These are phyloP conservation scores for Pandemis corylana DNA, from an alignment of 2,888 invertebrate genomes.

Conservation along the genomic window DNA sequence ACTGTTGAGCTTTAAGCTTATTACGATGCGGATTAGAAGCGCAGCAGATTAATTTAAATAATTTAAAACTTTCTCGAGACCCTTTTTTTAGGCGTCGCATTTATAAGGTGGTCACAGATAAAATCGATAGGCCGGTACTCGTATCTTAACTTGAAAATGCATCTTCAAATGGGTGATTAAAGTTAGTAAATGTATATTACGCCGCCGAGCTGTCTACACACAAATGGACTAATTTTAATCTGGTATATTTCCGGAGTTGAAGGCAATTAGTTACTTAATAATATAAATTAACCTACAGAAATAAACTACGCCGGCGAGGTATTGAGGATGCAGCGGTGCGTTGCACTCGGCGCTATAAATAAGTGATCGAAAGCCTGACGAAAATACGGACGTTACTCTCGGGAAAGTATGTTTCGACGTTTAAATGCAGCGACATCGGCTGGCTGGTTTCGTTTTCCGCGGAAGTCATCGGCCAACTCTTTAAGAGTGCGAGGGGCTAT, in stretches of 20 bases:
- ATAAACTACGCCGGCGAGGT: slow-evolving; percentile 36
- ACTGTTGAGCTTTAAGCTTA: not conserved
- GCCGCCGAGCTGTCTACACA: slow-evolving; percentile 33
- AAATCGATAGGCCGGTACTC: too few species aligned
- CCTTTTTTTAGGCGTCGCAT: not conserved
- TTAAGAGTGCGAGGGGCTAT: slow-evolving; percentile 9
- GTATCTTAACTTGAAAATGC: not conserved
- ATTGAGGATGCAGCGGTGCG: slow-evolving; percentile 52
- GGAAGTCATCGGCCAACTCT: slow-evolving; percentile 15
- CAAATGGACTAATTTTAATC: slow-evolving; percentile 12
- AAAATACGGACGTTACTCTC: slow-evolving; percentile 47
- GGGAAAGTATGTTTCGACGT: slow-evolving; percentile 45
- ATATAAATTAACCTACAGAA: slow-evolving; percentile 35
- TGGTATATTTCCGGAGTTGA: slow-evolving; percentile 22
- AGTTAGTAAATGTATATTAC: not conserved
- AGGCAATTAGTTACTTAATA: slow-evolving; percentile 37
- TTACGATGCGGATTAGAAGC: not conserved
- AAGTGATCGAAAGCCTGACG: slow-evolving; percentile 49
- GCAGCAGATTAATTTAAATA: not conserved
- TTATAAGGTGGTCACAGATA: not conserved
- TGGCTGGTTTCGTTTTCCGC: slow-evolving; percentile 4
- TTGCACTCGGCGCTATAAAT: slow-evolving; percentile 61
- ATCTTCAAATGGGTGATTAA: not conserved
- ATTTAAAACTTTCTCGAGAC: not conserved
- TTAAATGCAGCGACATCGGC: slow-evolving; percentile 1